phyloP scores from a whole-genome alignment of 2,113 vertebrate species.

The Addax nasomaculatus region DNA sequence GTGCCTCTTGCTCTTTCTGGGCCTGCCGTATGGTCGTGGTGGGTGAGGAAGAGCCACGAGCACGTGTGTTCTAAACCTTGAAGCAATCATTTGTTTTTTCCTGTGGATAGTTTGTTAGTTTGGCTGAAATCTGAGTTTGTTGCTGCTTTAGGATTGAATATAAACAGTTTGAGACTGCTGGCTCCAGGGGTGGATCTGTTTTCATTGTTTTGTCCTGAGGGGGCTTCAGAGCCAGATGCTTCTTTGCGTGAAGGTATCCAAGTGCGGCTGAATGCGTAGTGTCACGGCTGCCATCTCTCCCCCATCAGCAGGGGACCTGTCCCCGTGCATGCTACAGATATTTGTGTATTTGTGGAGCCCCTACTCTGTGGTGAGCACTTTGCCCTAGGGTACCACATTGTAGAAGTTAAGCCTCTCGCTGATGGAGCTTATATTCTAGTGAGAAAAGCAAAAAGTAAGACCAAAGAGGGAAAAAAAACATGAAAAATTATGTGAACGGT shows the following conservation, averaged over 20 bases:
- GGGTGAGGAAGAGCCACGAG: fast-evolving
- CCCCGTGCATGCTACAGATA: neutral
- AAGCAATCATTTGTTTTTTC: neutral
- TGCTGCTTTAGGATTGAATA: neutral
- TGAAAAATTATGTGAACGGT: neutral
- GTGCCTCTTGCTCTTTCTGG: too few species aligned
- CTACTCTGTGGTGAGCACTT: neutral
- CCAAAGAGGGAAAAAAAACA: neutral
- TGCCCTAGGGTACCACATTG: neutral
- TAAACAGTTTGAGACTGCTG: neutral
- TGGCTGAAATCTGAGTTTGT: neutral
- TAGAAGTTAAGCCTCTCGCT: neutral
- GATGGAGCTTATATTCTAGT: neutral
- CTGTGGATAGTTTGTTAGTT: neutral
- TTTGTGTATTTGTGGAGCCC: neutral
- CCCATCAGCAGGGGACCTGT: neutral
- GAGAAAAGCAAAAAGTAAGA: neutral
- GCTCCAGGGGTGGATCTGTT: neutral
- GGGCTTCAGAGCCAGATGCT: neutral
- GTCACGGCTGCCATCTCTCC: neutral
- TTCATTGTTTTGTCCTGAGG: neutral
- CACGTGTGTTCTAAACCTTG: neutral
- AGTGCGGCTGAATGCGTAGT: neutral
- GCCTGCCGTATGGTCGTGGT: neutral
- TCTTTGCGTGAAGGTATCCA: neutral